phyloP scores from a whole-genome alignment of 2,797 vertebrate species.

The Rhinichthys osculus region DNA sequence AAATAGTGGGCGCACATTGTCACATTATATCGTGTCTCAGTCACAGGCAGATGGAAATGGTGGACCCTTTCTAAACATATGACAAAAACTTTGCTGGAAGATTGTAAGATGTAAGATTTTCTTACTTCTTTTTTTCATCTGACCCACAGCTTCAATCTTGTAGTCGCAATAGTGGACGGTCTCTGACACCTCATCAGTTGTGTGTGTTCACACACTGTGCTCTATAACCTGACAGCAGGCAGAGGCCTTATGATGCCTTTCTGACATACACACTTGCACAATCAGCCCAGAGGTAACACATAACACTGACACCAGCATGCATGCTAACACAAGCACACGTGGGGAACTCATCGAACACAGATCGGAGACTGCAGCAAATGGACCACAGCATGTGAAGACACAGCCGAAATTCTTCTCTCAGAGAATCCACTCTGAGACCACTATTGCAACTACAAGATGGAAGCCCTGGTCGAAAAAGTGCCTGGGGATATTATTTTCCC shows the following conservation, averaged over 20 bases:
- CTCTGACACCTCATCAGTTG: constrained; percentile 1
- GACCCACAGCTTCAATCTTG: not conserved
- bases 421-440: not conserved
- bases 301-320: constrained; percentile 21
- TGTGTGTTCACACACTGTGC: not conserved
- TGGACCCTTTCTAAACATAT: not conserved
- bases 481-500: constrained; percentile 43
- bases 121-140: constrained; percentile 10
- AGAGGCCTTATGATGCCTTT: constrained; percentile 11
- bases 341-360: constrained; percentile 13
- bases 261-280: constrained; percentile 30
- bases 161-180: not conserved
- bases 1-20: not conserved
- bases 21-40: not conserved
- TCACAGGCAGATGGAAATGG: not conserved
- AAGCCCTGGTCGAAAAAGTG: not conserved
- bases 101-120: not conserved
- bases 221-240: constrained; percentile 17
- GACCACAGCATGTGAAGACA: constrained; percentile 6
- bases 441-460: no score
- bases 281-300: constrained; percentile 26
- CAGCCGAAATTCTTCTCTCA: not conserved
- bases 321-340: constrained; percentile 32
- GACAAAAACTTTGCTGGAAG: not conserved
- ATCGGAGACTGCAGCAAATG: constrained; percentile 2